phyloP scores from a whole-genome alignment of 2,113 vertebrate species.

The Phocoena phocoena region DNA sequence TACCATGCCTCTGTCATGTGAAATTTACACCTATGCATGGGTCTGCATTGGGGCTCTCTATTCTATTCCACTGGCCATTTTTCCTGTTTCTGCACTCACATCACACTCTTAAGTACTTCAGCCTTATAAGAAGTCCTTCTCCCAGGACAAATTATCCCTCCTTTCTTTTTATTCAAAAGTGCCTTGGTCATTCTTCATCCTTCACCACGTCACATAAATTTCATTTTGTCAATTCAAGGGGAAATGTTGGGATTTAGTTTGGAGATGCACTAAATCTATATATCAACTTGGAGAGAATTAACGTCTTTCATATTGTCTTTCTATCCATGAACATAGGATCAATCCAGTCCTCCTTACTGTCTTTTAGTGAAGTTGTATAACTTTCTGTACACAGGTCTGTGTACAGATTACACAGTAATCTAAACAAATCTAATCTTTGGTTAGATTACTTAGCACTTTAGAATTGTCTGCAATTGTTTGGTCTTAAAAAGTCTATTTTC shows the following conservation, averaged over 20 bases:
- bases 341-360: neutral
- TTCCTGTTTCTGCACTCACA: neutral
- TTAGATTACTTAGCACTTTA: neutral
- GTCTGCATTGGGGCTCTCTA: neutral
- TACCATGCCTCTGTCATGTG: neutral
- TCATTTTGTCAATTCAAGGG: neutral
- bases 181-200: neutral
- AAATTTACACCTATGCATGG: neutral
- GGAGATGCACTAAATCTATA: neutral
- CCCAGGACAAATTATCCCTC: neutral
- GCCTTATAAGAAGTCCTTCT: neutral
- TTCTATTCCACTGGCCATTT: neutral
- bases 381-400: neutral
- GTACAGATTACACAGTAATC: neutral
- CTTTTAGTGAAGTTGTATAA: neutral
- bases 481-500: neutral
- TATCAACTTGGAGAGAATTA: neutral
- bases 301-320: neutral
- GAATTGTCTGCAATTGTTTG: neutral
- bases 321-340: neutral
- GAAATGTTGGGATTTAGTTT: neutral
- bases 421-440: neutral
- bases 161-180: neutral
- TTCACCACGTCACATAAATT: neutral
- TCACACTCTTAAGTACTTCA: neutral